Evolutionary conservation across 92 coral and sea anemone species (phyloP).

Genomic region (Bergia sp.): DNA sequence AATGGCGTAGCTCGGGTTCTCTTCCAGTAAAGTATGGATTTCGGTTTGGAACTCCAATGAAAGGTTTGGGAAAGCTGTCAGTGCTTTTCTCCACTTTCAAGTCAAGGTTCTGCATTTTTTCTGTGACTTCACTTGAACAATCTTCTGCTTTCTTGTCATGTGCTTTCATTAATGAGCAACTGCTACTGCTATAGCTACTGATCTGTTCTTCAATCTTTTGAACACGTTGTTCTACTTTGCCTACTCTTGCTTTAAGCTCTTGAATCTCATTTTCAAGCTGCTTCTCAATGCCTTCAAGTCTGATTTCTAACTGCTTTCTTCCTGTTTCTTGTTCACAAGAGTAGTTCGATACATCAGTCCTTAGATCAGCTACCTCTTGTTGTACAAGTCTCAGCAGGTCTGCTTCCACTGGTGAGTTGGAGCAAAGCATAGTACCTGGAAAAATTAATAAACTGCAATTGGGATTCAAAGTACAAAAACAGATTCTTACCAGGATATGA

Average conservation of each 20-base stretch:
- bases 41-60: slow-evolving; percentile 31
- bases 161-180: neutral
- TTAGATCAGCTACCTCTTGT: slow-evolving; percentile 23
- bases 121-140: neutral
- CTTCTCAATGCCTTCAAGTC: neutral
- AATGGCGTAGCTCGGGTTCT: neutral
- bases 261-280: neutral
- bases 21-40: slow-evolving; percentile 32
- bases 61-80: neutral
- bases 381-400: slow-evolving; percentile 1
- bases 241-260: neutral
- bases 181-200: neutral
- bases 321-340: neutral
- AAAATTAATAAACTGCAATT: neutral
- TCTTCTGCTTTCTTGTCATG: neutral
- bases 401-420: slow-evolving; percentile 4
- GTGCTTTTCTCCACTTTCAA: neutral
- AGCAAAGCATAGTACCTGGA: slow-evolving; percentile 16
- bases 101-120: neutral
- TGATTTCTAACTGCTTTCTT: slow-evolving; percentile 20
- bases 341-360: slow-evolving; percentile 10
- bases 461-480: neutral
- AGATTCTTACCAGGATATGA: neutral
- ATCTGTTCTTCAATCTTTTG: slow-evolving; percentile 21
- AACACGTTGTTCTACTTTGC: neutral